Base-by-base conservation (phyloP, 2,797 vertebrate genomes). In the Coracias cyanogaster region DNA sequence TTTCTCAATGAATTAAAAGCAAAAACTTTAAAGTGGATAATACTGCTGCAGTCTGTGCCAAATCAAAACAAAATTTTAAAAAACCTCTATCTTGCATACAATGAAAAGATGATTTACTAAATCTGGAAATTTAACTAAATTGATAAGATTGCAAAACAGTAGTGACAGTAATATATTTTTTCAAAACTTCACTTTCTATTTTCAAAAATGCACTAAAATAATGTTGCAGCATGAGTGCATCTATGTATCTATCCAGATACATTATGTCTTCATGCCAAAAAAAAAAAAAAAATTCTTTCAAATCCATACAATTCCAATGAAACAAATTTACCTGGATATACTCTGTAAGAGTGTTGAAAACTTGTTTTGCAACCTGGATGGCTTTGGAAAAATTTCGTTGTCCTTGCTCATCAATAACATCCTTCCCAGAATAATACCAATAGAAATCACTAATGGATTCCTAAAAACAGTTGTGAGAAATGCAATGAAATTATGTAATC, bases 401-500 rank as follows among this genome's bases (percentile, higher is more conserved):
- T 37, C 99, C 99, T 96, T 99, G 99, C 52, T 99, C 99, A 57
- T 99, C 99, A 65, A 99, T 99, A 54, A 99, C 98, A 64, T 99
- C 99, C 93, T 99, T 99, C 17, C 99, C 99, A 94, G 99, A 99
- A 95, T 99, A 99, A 97, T 99, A 99, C 99, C 99, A 99, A 93
- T 99, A 99, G 94, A 99, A 99, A 97, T 99, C 99, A 97, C 99
- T 99, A 95, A 99, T 99, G 20, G 99, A 99, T 94, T 99, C 99
- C 99, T 99, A 89, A 25, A 95, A 95, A 86, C 5, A 79, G 48
- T 87, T 64, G 60, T 13, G 28, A 93, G 66, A 87, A 86, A 69
- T 10, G 78, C 25, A 62, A 37, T 82, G 43, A 86, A 26, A 41
- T 37, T 39, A 66, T n/a, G 22, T 13, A 69, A 51, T 33, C 29